These are phyloP conservation scores for Micropoecilia bifurca DNA, from an alignment of 2,797 vertebrate genomes.

Conservation along the genomic window DNA sequence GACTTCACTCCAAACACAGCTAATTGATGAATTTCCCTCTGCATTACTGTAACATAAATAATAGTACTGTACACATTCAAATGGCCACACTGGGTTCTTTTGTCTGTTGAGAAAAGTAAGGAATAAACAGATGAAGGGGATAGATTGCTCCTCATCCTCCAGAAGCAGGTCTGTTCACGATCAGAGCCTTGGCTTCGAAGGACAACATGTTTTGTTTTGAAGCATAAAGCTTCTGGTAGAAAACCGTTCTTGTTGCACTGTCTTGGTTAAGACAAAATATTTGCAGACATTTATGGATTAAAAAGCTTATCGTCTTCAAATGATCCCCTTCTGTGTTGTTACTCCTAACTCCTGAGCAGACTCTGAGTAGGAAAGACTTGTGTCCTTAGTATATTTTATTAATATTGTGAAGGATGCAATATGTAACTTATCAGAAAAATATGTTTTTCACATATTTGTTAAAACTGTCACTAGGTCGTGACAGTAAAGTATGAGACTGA, in stretches of 20 bases:
- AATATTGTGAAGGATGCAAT: not conserved
- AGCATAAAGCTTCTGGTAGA: too few relatives aligned
- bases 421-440: too few relatives aligned
- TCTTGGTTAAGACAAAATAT: too few relatives aligned
- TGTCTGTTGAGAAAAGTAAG: not conserved
- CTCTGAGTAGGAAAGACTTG: not conserved
- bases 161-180: too few relatives aligned
- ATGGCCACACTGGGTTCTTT: not conserved
- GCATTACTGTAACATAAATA: not conserved
- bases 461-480: too few relatives aligned
- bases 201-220: too few relatives aligned
- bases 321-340: not conserved
- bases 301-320: not conserved
- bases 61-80: not conserved
- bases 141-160: too few relatives aligned
- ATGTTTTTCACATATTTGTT: too few relatives aligned
- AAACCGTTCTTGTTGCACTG: too few relatives aligned
- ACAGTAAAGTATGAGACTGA: too few relatives aligned
- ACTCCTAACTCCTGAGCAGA: not conserved
- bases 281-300: not conserved
- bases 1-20: conserved; percentile 23
- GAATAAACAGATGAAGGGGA: too few relatives aligned
- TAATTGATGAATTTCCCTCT: not conserved
- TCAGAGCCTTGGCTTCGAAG: too few relatives aligned
- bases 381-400: not conserved